Base-by-base conservation (phyloP, 2,797 vertebrate genomes). In the Threskiornis aethiopicus region DNA sequence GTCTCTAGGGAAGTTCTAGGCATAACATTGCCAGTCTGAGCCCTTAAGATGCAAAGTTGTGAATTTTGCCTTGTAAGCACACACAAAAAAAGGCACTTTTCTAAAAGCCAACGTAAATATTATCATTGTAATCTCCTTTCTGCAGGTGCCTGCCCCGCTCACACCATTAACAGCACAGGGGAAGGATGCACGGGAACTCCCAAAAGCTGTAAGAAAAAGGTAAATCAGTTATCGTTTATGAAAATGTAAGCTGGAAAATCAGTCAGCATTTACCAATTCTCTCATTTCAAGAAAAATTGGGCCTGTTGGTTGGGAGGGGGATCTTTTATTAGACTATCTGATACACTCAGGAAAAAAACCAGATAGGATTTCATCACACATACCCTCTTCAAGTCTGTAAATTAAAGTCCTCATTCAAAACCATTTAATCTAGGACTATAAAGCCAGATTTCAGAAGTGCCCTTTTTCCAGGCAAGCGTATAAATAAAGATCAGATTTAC, bases 361-460 rank as follows among this genome's bases (percentile, higher is more conserved):
- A 75, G 55, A 1, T 2, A 78, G 19, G 25, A 46, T 83, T 66
- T 87, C 52, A 58, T 64, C 31, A 26, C 33, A 37, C 46, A 33
- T 13, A 41, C 82, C 67, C 78, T 58, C 87, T 83, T 92, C 82
- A 87, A 69, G 62, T 64, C 87, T 90, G 42, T 33, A 41, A 90
- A 87, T 96, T 65, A 39, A 89, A 90, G 77, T 89, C 59, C 59
- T 91, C 57, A 37, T 80, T 51, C 67, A 41, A 64, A 89, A 33
- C 51, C 55, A 35, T 90, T 96, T 90, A 62, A 85, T 77, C 42
- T 31, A 62, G 42, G 65, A 66, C 90, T 90, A 67, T 70, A 51
- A 93, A 89, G 62, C 8, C 95, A 87, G 78, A 93, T 93, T 96
- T 95, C 92, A 91, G 77, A 93, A 96, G 95, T 46, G 92, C 52